phyloP scores from a whole-genome alignment of 2,797 vertebrate genomes.

The Hyperoplus lanceolatus region DNA sequence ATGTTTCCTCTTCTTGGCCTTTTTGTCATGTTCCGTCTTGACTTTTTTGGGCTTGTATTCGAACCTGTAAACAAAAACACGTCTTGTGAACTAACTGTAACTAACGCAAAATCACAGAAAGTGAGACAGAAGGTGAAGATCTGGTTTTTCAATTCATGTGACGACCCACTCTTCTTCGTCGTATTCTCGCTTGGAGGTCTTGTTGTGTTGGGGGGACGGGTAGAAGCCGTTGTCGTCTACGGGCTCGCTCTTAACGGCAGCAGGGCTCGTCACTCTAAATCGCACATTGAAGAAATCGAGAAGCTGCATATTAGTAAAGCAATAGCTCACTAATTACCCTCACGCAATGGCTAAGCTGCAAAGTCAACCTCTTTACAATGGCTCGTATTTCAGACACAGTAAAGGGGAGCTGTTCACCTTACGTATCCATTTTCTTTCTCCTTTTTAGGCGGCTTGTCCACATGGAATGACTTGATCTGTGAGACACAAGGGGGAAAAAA shows the following conservation, averaged over 20 bases:
- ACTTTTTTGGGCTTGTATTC: constrained; percentile 93
- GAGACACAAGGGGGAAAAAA: constrained; percentile 48
- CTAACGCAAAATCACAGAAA: neutral
- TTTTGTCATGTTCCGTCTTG: constrained; percentile 94
- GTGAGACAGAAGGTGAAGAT: neutral
- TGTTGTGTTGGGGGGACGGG: constrained; percentile 88
- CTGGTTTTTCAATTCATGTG: neutral
- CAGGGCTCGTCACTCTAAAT: constrained; percentile 84
- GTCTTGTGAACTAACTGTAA: neutral
- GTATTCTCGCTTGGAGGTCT: constrained; percentile 88
- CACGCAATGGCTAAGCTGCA: neutral
- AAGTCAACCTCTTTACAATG: neutral
- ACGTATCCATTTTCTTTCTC: constrained; percentile 96
- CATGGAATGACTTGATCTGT: constrained; percentile 86
- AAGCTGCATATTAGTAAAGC: constrained; percentile 17
- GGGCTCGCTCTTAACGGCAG: constrained; percentile 90
- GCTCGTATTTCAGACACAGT: constrained; percentile 1
- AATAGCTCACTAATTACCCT: neutral
- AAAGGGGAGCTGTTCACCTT: constrained; percentile 82
- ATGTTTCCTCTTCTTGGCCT: constrained; percentile 94
- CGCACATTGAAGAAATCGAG: constrained; percentile 13
- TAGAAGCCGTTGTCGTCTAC: constrained; percentile 90
- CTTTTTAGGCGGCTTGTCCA: constrained; percentile 92
- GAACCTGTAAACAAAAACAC: constrained; percentile 78
- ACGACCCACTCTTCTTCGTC: constrained; percentile 91